Evolutionary conservation across 92 coral and sea anemone genomes (phyloP).

Genomic region (Palythoa grandis): DNA sequence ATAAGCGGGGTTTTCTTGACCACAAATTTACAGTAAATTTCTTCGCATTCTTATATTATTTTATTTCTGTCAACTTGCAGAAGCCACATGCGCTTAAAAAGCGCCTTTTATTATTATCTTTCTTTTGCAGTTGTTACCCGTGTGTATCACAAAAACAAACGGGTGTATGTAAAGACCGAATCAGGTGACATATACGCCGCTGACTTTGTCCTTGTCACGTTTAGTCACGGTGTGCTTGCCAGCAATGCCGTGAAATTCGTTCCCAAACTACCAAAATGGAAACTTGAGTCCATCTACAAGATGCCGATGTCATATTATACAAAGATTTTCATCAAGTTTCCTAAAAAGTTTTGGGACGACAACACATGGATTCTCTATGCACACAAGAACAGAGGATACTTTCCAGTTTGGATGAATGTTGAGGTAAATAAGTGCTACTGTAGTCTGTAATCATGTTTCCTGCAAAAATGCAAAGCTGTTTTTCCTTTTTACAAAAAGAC

Average conservation of each 20-base stretch:
- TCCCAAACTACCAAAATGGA: constrained; percentile 77
- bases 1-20: too few species aligned
- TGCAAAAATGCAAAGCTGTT: too few species aligned
- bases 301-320: constrained; percentile 61
- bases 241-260: constrained; percentile 66
- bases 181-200: constrained; percentile 63
- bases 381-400: constrained; percentile 51
- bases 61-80: too few species aligned
- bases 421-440: neutral
- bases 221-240: constrained; percentile 79
- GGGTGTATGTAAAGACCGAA: constrained; percentile 55
- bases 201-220: constrained; percentile 68
- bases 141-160: constrained; percentile 18
- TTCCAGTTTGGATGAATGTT: constrained; percentile 47
- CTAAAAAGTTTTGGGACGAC: constrained; percentile 76
- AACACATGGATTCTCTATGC: constrained; percentile 61
- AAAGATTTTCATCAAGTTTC: constrained; percentile 72
- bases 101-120: neutral
- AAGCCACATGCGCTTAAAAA: neutral
- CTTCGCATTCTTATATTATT: too few species aligned
- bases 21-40: neutral
- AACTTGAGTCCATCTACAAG: constrained; percentile 66
- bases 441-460: neutral
- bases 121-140: constrained; percentile 40
- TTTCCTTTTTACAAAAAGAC: too few species aligned